phyloP scores from a whole-genome alignment of 2,888 invertebrate genomes.

The Norana najaformis region DNA sequence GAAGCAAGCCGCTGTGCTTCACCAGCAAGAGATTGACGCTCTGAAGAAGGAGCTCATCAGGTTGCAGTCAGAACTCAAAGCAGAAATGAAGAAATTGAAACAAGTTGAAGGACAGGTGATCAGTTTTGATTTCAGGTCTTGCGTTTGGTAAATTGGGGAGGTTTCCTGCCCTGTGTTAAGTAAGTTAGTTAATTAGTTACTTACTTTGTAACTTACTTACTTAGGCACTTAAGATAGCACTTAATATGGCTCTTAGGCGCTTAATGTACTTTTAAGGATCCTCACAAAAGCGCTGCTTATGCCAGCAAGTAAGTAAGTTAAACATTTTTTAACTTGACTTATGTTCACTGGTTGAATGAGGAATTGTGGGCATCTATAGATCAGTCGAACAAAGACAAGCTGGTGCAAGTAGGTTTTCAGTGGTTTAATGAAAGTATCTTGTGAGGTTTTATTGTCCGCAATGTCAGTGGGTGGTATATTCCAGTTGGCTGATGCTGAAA shows the following conservation, averaged over 20 bases:
- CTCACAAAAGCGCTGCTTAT: no score
- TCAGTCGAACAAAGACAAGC: background rate
- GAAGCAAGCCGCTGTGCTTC: constrained; percentile 24
- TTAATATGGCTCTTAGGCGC: no score
- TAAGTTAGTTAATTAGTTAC: background rate
- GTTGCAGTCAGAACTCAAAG: constrained; percentile 39
- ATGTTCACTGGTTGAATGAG: no score
- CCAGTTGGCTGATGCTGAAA: no score
- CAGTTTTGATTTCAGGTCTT: background rate
- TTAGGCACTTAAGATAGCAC: no score
- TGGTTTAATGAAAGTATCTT: background rate
- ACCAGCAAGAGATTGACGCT: constrained; percentile 32
- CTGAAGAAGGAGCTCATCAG: constrained; percentile 33
- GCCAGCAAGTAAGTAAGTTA: no score
- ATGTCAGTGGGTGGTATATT: no score
- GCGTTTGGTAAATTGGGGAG: background rate
- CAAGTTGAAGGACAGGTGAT: constrained; percentile 16
- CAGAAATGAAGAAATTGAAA: constrained; percentile 32
- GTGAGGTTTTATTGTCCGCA: no score
- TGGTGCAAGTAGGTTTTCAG: background rate
- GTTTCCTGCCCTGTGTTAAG: no score
- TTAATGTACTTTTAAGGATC: no score
- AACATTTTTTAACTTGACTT: no score
- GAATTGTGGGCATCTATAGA: background rate
- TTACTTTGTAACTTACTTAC: background rate